phyloP scores from a whole-genome alignment of 2,797 vertebrate genomes.

The Eulemur mongoz region DNA sequence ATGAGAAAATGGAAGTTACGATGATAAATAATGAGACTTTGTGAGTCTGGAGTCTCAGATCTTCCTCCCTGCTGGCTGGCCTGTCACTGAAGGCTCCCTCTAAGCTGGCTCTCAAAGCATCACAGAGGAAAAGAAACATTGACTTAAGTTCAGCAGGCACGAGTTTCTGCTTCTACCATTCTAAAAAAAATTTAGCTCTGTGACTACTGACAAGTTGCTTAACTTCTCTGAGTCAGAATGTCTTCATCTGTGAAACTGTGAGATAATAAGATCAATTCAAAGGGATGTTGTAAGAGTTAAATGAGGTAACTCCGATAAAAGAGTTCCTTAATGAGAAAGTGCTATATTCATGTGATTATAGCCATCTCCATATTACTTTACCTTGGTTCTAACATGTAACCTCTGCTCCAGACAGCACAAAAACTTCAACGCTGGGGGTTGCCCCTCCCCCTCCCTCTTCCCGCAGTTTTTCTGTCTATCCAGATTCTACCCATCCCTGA shows the following conservation, averaged over 20 bases:
- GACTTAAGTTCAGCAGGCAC: neutral
- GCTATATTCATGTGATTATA: neutral
- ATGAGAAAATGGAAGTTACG: neutral
- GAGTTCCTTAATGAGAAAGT: neutral
- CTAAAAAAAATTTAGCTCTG: neutral
- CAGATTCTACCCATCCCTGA: neutral
- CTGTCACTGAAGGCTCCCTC: neutral
- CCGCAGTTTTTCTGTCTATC: neutral
- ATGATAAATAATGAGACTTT: neutral
- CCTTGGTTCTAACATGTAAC: neutral
- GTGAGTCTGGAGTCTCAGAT: neutral
- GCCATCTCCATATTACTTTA: neutral
- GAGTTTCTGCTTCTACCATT: neutral
- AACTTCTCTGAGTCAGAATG: constrained; percentile 3
- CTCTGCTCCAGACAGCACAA: neutral
- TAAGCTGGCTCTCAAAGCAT: neutral
- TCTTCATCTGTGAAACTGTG: neutral
- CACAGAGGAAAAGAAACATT: neutral
- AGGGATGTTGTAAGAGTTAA: neutral
- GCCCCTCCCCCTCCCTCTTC: neutral
- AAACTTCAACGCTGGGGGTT: fast-evolving
- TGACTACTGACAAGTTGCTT: neutral
- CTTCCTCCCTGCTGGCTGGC: neutral
- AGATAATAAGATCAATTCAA: neutral
- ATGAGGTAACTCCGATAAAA: neutral